Conservation (phyloP, 1,140 invertebrate species). For the Hyles euphorbiae region DNA sequence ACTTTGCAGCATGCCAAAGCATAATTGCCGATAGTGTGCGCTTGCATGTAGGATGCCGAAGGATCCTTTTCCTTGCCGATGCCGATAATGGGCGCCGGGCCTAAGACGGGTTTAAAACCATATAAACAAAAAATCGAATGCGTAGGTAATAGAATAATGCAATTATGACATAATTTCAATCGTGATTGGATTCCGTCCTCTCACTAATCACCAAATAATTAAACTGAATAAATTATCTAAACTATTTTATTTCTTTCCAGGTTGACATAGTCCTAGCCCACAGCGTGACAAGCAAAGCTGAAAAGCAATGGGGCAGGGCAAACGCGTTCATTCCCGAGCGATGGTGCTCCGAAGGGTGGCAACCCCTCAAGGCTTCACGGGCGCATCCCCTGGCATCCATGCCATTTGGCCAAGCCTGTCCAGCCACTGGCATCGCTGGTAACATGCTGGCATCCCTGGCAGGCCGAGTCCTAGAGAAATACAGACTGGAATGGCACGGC, state of each 20-base stretch:
- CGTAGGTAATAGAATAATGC: too few species aligned
- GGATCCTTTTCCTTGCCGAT: too few species aligned
- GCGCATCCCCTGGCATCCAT: slow-evolving; percentile 49
- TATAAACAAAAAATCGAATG: too few species aligned
- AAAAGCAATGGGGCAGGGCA: slow-evolving; percentile 52
- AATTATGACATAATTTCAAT: too few species aligned
- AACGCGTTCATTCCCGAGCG: slow-evolving; percentile 60
- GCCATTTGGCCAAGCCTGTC: slow-evolving; percentile 55
- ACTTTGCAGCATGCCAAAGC: too few species aligned
- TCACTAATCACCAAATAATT: too few species aligned
- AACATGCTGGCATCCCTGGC: slow-evolving; percentile 42
- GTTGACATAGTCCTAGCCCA: slow-evolving; percentile 66
- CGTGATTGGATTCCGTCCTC: too few species aligned
- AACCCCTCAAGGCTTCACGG: slow-evolving; percentile 42
- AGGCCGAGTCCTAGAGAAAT: slow-evolving; percentile 45
- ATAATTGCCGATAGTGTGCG: too few species aligned
- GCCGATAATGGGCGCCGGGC: too few species aligned
- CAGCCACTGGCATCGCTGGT: slow-evolving; percentile 38
- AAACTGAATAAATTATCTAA: background rate
- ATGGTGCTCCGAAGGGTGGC: slow-evolving; percentile 52
- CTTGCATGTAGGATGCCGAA: too few species aligned
- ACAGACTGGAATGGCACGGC: slow-evolving; percentile 64
- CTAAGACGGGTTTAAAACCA: too few species aligned
- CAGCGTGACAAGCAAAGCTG: slow-evolving; percentile 51
- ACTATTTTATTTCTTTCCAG: slow-evolving; percentile 26